A percentile compares a stretch with the other conserved stretches of the same genome.
Conservation (phyloP, 2,113 vertebrate species). For the Cervus canadensis region DNA sequence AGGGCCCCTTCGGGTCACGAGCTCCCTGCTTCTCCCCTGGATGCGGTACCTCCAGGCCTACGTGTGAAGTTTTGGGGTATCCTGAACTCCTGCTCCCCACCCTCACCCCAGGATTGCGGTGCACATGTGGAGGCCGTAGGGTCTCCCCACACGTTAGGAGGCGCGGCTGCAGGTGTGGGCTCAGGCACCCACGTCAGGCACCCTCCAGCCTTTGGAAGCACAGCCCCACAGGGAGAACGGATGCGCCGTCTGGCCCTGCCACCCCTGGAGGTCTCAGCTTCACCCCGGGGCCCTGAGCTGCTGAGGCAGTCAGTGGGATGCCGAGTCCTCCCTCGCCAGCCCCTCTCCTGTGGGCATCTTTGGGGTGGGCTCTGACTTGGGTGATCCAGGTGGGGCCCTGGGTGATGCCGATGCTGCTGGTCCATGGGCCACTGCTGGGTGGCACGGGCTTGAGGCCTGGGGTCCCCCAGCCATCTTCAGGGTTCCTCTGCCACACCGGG, state of each 20-base stretch:
- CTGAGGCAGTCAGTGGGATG: not conserved
- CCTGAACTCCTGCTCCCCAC: not conserved
- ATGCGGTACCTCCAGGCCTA: not conserved
- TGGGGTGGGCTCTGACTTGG: not conserved
- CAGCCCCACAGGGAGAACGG: not conserved
- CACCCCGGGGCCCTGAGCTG: not conserved
- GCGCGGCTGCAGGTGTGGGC: accelerated
- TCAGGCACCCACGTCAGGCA: not conserved
- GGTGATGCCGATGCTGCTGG: not conserved
- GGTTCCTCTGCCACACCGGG: accelerated
- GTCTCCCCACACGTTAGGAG: not conserved
- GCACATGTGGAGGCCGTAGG: not conserved
- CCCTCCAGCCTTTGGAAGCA: not conserved
- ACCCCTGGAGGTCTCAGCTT: not conserved
- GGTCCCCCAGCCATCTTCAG: not conserved
- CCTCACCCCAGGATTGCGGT: not conserved
- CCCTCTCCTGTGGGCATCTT: not conserved
- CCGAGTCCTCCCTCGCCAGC: not conserved
- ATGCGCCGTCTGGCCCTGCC: not conserved
- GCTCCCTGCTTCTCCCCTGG: not conserved
- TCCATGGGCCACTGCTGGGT: too few species aligned
- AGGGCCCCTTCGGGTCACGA: not conserved
- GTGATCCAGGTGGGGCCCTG: not conserved
- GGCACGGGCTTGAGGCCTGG: not conserved
- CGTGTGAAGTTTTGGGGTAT: not conserved